Percentiles rank a stretch among this genome's conserved stretches.
Evolutionary conservation across 1,140 invertebrate genomes (phyloP).

Genomic region (Caenorhabditis elegans): DNA sequence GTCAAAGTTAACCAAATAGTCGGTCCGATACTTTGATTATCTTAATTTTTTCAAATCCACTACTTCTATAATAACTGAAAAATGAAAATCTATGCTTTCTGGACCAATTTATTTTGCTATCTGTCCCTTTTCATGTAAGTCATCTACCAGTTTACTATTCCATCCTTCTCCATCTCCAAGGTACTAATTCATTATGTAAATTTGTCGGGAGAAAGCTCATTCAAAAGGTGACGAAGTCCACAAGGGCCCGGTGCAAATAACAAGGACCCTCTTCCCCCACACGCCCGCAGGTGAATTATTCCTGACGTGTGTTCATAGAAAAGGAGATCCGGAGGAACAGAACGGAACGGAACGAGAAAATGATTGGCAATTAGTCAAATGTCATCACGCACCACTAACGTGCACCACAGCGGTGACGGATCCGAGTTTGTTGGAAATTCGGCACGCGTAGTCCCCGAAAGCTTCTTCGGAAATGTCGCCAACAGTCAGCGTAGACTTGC

Average conservation of each 20-base stretch:
- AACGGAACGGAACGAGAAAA: slow-evolving; percentile 18
- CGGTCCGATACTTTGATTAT: no score
- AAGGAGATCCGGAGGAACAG: neutral
- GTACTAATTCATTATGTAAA: slow-evolving; percentile 27
- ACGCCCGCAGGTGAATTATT: slow-evolving; percentile 15
- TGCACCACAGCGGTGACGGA: slow-evolving; percentile 30
- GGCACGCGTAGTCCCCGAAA: slow-evolving; percentile 41
- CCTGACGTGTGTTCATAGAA: neutral
- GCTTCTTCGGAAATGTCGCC: slow-evolving; percentile 34
- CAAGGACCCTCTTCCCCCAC: neutral
- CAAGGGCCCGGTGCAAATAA: slow-evolving; percentile 31
- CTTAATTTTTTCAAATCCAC: no score
- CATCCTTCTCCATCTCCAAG: neutral
- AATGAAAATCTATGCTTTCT: no score
- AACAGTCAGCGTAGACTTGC: slow-evolving; percentile 33
- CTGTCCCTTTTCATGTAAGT: neutral
- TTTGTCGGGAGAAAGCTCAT: slow-evolving; percentile 24
- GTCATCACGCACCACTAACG: slow-evolving; percentile 41
- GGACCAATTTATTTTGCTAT: neutral
- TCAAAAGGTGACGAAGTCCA: slow-evolving; percentile 14
- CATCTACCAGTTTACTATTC: neutral
- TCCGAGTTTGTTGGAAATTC: slow-evolving; percentile 43
- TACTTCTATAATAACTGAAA: no score
- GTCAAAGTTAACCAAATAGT: no score
- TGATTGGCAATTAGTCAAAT: slow-evolving; percentile 35